Conservation (phyloP, 2,113 vertebrate genomes). For the Lepisosteus oculatus region DNA sequence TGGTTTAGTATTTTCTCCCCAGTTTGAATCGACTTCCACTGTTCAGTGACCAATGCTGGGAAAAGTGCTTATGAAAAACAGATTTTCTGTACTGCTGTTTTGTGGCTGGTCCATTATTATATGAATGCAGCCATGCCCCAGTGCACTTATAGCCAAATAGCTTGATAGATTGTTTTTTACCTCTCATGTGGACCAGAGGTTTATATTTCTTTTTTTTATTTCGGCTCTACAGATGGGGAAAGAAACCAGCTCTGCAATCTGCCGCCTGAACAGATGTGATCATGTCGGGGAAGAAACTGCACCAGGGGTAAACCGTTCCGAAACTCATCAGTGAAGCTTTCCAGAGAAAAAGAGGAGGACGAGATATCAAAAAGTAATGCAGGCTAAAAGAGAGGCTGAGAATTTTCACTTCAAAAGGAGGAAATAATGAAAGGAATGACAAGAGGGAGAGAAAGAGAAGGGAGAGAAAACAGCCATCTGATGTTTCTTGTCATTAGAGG, state of each 20-base stretch:
- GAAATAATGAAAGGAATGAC: constrained; percentile 73
- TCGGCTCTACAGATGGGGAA: background rate
- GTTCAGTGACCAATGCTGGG: too few relatives aligned
- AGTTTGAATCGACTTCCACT: too few relatives aligned
- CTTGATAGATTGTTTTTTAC: too few relatives aligned
- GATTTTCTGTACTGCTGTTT: too few relatives aligned
- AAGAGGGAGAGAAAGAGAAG: constrained; percentile 51
- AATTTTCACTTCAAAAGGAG: constrained; percentile 67
- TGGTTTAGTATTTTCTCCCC: too few relatives aligned
- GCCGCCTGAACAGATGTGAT: constrained; percentile 54
- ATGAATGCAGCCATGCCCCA: too few relatives aligned
- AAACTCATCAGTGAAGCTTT: constrained; percentile 47
- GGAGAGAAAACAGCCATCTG: constrained; percentile 35
- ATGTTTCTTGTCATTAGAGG: constrained; percentile 52
- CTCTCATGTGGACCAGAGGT: too few relatives aligned
- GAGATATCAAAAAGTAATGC: constrained; percentile 56
- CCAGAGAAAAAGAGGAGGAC: constrained; percentile 48
- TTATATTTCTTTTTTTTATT: too few relatives aligned
- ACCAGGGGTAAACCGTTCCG: constrained; percentile 35
- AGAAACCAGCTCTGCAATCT: constrained; percentile 34
- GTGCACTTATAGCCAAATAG: too few relatives aligned
- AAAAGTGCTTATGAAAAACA: too few relatives aligned
- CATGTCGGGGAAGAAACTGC: constrained; percentile 45
- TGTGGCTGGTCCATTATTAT: too few relatives aligned
- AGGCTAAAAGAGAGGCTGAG: constrained; percentile 56